Conservation (phyloP, 2,888 invertebrate species). For the Lasioglossum pauxillum region DNA sequence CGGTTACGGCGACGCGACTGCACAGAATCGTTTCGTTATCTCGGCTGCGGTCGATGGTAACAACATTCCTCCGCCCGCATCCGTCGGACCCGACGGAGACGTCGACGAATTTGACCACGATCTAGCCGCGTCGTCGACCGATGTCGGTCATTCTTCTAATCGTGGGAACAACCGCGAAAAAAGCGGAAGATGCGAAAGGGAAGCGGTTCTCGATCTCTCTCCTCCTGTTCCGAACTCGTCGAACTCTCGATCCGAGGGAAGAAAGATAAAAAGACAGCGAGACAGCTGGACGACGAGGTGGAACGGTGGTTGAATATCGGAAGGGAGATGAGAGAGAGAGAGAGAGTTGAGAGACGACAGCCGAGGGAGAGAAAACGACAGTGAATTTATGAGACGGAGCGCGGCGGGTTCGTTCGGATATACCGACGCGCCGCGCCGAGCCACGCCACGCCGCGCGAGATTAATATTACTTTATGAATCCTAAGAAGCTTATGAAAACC, state of each 20-base stretch:
- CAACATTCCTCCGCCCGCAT: neutral
- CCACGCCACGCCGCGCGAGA: constrained; percentile 61
- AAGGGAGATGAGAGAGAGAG: neutral
- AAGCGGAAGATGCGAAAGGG: neutral
- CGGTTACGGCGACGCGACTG: neutral
- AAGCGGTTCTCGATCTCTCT: neutral
- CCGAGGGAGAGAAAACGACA: constrained; percentile 35
- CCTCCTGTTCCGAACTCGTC: neutral
- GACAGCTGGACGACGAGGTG: constrained; percentile 37
- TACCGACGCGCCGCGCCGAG: constrained; percentile 58
- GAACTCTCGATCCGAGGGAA: constrained; percentile 21
- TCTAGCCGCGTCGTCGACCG: constrained; percentile 1
- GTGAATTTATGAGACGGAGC: constrained; percentile 68
- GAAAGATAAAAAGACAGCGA: constrained; percentile 40
- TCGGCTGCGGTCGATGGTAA: neutral
- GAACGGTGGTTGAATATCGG: constrained; percentile 26
- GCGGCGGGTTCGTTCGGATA: constrained; percentile 56
- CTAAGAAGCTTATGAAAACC: constrained; percentile 76
- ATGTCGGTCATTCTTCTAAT: neutral
- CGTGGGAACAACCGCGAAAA: neutral
- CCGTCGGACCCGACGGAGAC: neutral
- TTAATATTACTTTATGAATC: constrained; percentile 76
- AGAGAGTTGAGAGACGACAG: neutral
- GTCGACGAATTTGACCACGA: neutral
- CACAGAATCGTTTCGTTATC: neutral